Base-by-base conservation (phyloP, 2,797 vertebrate species). In the Kryptolebias ocellatus region DNA sequence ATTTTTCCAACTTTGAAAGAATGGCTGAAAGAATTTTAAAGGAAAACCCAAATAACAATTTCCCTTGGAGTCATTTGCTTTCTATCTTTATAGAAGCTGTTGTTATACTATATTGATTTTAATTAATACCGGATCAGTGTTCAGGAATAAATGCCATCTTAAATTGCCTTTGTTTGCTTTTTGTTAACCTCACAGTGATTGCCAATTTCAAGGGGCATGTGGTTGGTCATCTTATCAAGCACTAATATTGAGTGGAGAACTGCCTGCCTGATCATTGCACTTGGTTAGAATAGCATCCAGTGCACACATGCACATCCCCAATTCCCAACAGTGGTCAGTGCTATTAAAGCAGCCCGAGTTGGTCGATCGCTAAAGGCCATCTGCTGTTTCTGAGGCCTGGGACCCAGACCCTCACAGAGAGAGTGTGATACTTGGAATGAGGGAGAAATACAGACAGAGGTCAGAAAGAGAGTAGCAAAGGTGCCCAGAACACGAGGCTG, bases 311-410 rank as follows among this genome's bases (percentile, higher is more conserved):
- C 76, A 53, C 60, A 58, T 53, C 63, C 59, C 54, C n/a, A 24
- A 74, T 73, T 82, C 73, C 81, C 78, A 62, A 44, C 8, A 49
- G 72, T 20, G 49, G 56, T 50, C 37, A 77, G 70, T 9, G n/a
- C 64, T 68, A 47, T 80, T 75, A 83, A 83, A 83, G 72, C 53
- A 83, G 73, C 51, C 63, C 1, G 62, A 72, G 29, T 29, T 62
- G 69, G 69, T 87, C 74, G 52, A 87, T 88, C 77, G 72, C 53
- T 62, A 73, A 69, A 69, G 79, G 34, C 76, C 66, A 59, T 82
- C 83, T 81, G 85, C 85, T 87, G 85, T 80, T 86, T 63, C 54
- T 39, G 67, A 67, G 78, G 74, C 83, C 64, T 76, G 66, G 69
- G 82, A 87, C 81, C 51, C 57, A 80, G 72, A 80, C 67, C 56